A percentile compares a stretch with the other conserved stretches of the same genome.
Conservation (phyloP, 2,888 invertebrate genomes). For the Parnassius apollo region DNA sequence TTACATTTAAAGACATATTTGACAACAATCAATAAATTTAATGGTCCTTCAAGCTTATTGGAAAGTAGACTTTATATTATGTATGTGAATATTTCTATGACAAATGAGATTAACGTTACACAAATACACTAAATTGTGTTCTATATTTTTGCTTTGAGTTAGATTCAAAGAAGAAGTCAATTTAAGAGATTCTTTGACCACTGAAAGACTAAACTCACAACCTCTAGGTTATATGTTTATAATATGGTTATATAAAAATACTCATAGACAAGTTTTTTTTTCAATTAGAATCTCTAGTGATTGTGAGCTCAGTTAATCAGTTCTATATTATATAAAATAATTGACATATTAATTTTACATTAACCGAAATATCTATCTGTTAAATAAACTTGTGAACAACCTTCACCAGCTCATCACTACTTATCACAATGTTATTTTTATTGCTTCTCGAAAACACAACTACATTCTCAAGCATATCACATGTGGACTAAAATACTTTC, state of each 20-base stretch:
- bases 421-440: constrained; percentile 79
- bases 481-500: constrained; percentile 68
- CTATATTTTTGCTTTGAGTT: constrained; percentile 30
- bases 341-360: constrained; percentile 69
- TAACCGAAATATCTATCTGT: constrained; percentile 50
- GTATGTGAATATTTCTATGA: constrained; percentile 29
- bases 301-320: constrained; percentile 42
- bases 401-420: constrained; percentile 57
- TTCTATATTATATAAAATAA: constrained; percentile 42
- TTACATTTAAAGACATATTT: constrained; percentile 57
- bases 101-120: constrained; percentile 27
- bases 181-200: constrained; percentile 29
- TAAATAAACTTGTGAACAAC: constrained; percentile 55
- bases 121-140: constrained; percentile 38
- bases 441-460: constrained; percentile 75
- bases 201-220: constrained; percentile 35
- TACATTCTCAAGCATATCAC: constrained; percentile 73
- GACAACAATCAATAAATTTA: constrained; percentile 59
- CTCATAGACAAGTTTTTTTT: constrained; percentile 15
- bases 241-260: constrained; percentile 27
- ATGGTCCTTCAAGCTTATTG: constrained; percentile 72
- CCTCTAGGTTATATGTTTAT: constrained; percentile 26
- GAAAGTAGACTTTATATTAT: constrained; percentile 51
- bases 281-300: constrained; percentile 18
- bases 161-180: constrained; percentile 27